Evolutionary conservation across 92 coral and sea anemone genomes (phyloP), one percentile per base, ranked within the genome.

Genomic region (Hydrozoanthus gracilis): DNA sequence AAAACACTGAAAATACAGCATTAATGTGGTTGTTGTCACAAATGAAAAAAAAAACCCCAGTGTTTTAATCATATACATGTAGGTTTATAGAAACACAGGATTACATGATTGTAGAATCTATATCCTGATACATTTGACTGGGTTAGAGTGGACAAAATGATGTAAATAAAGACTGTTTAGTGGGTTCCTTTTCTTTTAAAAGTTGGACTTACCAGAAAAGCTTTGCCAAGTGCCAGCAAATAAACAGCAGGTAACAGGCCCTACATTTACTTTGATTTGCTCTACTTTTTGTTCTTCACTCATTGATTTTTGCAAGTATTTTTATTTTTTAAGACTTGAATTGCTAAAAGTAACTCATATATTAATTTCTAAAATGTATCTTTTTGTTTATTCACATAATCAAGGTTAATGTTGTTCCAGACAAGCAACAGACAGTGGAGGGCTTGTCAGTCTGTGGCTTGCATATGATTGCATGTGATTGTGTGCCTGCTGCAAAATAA

Each of bases 371-470:
- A 56, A 56, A 56, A 56, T 56, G 9, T 70, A 5, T 39, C 50
- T n/a, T 70, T 70, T 5, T 70, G 15, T 35, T 70, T 70, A 39
- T 12, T 70, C 44, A 7, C 44, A 39, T 70, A 70, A 70, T 7
- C 75, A 70, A 70, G 75, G 75, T 70, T 70, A 35, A 45, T n/a
- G 20, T 70, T 70, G 35, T 70, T 8, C 50, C 73, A 70, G 76
- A 71, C 76, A 71, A 71, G 76, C 52, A 66, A 8, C 14, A 71
- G 45, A n/a, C 76, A 71, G 54, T 45, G 76, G 52, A 71, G n/a
- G 76, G 15, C 14, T 71, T 71, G 76, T 71, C 52, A 71, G 76
- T 71, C 76, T 44, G 76, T 71, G 76, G 76, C 76, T 71, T 44
- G 76, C 76, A 71, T 71, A 20, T 45, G n/a, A 71, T 14, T 71